Evolutionary conservation across 2,888 invertebrate genomes (phyloP).

Genomic region (Margaritifera margaritifera): DNA sequence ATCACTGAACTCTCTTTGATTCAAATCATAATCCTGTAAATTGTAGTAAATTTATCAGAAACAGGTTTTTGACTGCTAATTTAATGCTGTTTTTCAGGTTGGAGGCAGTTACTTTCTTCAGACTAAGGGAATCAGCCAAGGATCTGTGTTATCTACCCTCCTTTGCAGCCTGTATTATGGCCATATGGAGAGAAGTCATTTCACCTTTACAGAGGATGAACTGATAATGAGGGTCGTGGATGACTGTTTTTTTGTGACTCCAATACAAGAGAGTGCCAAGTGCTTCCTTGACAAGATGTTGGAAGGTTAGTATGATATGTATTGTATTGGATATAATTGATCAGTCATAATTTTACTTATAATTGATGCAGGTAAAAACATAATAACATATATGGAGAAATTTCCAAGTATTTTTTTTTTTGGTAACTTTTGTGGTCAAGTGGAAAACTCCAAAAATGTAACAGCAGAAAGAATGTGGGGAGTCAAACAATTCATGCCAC

Average conservation of each 20-base stretch:
- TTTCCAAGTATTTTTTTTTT: no score
- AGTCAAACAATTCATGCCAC: no score
- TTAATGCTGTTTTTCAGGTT: slow-evolving; percentile 32
- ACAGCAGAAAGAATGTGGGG: no score
- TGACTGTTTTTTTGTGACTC: slow-evolving; percentile 67
- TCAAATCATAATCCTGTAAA: no score
- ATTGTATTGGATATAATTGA: no score
- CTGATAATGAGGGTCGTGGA: slow-evolving; percentile 66
- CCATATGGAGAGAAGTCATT: slow-evolving; percentile 55
- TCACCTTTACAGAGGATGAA: slow-evolving; percentile 35
- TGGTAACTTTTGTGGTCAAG: no score
- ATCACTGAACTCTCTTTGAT: no score
- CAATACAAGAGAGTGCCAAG: slow-evolving; percentile 46
- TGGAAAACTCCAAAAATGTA: no score
- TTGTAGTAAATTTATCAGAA: background rate
- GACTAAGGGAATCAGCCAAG: slow-evolving; percentile 65
- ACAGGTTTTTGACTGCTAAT: background rate
- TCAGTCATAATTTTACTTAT: no score
- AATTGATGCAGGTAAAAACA: no score
- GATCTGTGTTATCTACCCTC: slow-evolving; percentile 65
- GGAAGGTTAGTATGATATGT: slow-evolving; percentile 35
- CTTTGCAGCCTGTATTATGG: slow-evolving; percentile 68
- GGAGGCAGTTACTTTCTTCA: slow-evolving; percentile 55
- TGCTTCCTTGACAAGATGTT: slow-evolving; percentile 52
- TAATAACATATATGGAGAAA: no score